These are phyloP conservation scores for Philotrypesis tridentata DNA, from an alignment of 1,140 invertebrate genomes.

Conservation along the genomic window DNA sequence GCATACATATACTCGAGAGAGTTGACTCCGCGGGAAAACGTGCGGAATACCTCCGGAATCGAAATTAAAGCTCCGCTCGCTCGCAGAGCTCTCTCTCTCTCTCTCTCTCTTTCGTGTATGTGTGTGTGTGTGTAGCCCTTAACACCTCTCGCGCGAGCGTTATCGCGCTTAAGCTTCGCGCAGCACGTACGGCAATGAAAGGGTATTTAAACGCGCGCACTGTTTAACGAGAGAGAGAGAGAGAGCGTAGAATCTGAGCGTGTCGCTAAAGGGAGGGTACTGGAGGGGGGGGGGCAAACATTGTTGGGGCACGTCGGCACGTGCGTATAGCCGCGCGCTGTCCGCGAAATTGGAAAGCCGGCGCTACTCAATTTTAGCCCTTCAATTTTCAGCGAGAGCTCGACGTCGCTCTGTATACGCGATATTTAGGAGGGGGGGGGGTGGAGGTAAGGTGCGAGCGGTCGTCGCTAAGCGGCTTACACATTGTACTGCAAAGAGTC, in stretches of 20 bases:
- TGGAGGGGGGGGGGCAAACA: not conserved
- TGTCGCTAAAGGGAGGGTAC: too few relatives aligned
- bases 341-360: not conserved
- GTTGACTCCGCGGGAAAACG: too few relatives aligned
- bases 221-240: not conserved
- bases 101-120: too few relatives aligned
- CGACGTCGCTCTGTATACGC: too few relatives aligned
- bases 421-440: too few relatives aligned
- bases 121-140: not conserved
- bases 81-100: too few relatives aligned
- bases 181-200: constrained; percentile 4
- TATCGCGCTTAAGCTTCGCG: not conserved
- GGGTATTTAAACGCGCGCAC: constrained; percentile 4
- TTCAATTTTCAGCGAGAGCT: not conserved
- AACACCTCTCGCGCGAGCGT: not conserved
- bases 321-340: not conserved
- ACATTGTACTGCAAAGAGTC: too few relatives aligned
- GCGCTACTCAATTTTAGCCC: too few relatives aligned
- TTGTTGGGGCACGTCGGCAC: not conserved
- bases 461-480: too few relatives aligned
- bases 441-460: too few relatives aligned
- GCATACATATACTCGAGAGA: too few relatives aligned
- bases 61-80: not conserved
- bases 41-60: not conserved
- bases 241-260: not conserved